A percentile compares a stretch with the other conserved stretches of the same genome.
These are phyloP conservation scores for Sphyrna mokarran DNA, from an alignment of 2,113 vertebrate species.

Conservation along the genomic window DNA sequence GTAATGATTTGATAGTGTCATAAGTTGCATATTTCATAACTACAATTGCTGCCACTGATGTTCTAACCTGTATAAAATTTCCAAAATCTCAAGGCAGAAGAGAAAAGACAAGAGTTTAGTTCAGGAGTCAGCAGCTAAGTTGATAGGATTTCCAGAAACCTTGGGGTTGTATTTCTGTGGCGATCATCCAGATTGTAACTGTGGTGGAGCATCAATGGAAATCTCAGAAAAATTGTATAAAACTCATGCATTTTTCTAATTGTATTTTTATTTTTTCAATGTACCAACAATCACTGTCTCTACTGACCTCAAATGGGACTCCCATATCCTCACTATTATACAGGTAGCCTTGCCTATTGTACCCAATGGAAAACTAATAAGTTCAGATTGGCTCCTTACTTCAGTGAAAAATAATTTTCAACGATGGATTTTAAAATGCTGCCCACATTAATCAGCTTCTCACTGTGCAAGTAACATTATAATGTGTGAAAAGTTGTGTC, in stretches of 20 bases:
- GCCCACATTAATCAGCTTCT: background rate
- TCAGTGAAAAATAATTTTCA: background rate
- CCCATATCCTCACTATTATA: background rate
- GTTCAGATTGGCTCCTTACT: background rate
- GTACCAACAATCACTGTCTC: background rate
- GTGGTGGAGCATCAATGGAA: background rate
- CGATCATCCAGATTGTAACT: background rate
- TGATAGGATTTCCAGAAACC: background rate
- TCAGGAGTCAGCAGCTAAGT: background rate
- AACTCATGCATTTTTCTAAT: too few species aligned
- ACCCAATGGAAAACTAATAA: background rate
- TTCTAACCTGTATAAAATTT: background rate
- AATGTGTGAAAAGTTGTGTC: background rate
- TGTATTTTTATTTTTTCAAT: too few species aligned
- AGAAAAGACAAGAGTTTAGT: background rate
- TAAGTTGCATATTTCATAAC: background rate
- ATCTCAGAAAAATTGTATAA: background rate
- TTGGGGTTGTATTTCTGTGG: background rate
- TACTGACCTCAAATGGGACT: background rate
- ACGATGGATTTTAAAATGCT: background rate
- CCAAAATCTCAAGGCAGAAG: background rate
- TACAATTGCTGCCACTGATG: background rate
- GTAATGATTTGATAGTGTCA: background rate
- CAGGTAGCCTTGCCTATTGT: background rate
- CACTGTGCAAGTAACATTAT: background rate